A percentile compares a stretch with the other conserved stretches of the same genome.
phyloP scores from a whole-genome alignment of 2,113 vertebrate genomes.

The Tyrannus savana region DNA sequence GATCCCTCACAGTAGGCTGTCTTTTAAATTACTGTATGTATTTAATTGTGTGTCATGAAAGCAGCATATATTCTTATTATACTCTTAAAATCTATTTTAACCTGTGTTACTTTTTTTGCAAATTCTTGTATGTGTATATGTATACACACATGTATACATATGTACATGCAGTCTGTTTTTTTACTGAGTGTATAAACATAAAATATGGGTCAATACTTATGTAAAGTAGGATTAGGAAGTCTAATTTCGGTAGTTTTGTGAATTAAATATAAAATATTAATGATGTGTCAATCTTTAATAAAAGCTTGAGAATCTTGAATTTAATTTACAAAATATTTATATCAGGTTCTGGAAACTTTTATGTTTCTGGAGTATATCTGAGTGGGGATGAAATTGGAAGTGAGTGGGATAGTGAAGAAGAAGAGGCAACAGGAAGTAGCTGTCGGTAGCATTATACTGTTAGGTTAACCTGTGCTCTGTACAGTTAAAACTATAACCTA shows the following conservation, averaged over 20 bases:
- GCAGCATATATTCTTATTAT: not conserved
- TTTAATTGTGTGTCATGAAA: not conserved
- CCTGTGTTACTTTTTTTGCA: not conserved
- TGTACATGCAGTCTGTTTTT: not conserved
- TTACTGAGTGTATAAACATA: not conserved
- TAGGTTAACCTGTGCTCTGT: not conserved
- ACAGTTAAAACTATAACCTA: not conserved
- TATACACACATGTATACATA: not conserved
- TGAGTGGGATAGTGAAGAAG: not conserved
- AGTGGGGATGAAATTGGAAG: not conserved
- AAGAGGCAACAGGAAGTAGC: not conserved
- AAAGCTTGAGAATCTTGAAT: not conserved
- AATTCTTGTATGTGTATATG: not conserved
- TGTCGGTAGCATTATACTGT: not conserved
- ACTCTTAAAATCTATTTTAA: not conserved
- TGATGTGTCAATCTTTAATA: not conserved
- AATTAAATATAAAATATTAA: not conserved
- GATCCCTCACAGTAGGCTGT: fast-evolving
- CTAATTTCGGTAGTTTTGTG: not conserved
- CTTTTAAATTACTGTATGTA: not conserved
- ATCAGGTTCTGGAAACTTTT: not conserved
- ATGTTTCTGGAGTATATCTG: not conserved
- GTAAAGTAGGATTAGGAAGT: not conserved
- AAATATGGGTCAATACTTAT: not conserved
- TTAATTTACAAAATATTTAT: not conserved